A percentile compares a stretch with the other conserved stretches of the same genome.
Evolutionary conservation across 2,888 invertebrate genomes (phyloP).

Genomic region (Troilus luridus): DNA sequence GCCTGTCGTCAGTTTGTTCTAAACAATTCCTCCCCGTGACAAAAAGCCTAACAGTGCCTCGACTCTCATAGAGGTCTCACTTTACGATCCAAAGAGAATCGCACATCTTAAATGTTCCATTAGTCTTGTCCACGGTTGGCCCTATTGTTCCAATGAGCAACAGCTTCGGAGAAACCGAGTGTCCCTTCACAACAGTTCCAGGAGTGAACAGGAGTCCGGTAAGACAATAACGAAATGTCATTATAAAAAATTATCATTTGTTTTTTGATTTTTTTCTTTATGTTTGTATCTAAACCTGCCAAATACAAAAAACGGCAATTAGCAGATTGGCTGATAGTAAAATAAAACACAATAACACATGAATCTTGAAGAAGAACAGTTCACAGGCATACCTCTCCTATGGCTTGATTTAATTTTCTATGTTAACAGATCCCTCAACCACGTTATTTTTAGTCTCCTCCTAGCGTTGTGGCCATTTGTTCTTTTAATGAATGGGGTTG

Average conservation of each 20-base stretch:
- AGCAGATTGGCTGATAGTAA: no score
- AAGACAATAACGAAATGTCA: neutral
- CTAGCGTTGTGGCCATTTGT: no score
- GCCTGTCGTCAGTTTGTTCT: slow-evolving; percentile 59
- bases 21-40: slow-evolving; percentile 50
- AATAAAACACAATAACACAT: no score
- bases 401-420: no score
- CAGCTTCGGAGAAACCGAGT: slow-evolving; percentile 30
- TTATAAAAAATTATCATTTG: neutral
- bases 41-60: slow-evolving; percentile 32
- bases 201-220: neutral
- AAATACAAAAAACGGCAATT: no score
- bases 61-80: slow-evolving; percentile 38
- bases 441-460: no score
- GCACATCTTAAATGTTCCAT: slow-evolving; percentile 58
- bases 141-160: slow-evolving; percentile 30
- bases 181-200: slow-evolving; percentile 20
- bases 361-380: no score
- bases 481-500: no score
- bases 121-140: slow-evolving; percentile 43
- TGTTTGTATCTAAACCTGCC: no score
- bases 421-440: no score
- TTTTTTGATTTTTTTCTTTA: neutral
- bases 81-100: slow-evolving; percentile 58
- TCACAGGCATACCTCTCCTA: no score